These are phyloP conservation scores for Tenodera sinensis DNA, from an alignment of 2,888 invertebrate genomes.

Conservation along the genomic window DNA sequence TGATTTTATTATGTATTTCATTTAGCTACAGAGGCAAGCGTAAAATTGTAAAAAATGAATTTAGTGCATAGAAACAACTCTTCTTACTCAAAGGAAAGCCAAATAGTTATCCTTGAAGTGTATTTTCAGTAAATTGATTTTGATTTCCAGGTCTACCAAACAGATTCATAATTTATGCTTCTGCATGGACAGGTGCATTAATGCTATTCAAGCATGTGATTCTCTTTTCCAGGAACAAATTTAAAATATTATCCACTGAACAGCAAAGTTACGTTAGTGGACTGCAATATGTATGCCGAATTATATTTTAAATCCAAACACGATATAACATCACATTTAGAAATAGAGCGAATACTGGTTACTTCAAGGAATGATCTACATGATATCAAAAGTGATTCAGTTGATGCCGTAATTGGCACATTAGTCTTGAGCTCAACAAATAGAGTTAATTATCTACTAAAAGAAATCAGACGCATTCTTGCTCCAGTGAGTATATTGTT, in stretches of 20 bases:
- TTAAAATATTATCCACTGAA: conserved; percentile 7
- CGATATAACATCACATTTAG: neutral
- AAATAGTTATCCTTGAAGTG: no score
- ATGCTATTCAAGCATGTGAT: neutral
- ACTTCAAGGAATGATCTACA: neutral
- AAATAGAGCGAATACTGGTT: neutral
- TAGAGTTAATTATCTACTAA: neutral
- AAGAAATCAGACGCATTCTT: neutral
- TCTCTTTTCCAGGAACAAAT: conserved; percentile 2
- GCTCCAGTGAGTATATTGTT: neutral
- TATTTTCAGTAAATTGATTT: no score
- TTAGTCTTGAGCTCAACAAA: neutral
- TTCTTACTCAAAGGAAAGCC: no score
- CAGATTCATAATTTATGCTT: no score
- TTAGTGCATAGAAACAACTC: no score
- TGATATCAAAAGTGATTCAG: neutral
- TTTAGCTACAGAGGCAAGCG: no score
- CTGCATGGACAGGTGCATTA: no score
- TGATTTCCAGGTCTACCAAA: no score
- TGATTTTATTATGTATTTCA: no score
- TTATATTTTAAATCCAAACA: neutral
- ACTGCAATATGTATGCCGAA: neutral
- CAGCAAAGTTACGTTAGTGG: neutral
- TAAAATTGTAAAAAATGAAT: no score
- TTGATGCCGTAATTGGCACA: conserved; percentile 2